Evolutionary conservation across 2,797 vertebrate species (phyloP), one percentile per base, ranked within the genome.

Genomic region (Hozukius guyotensis): DNA sequence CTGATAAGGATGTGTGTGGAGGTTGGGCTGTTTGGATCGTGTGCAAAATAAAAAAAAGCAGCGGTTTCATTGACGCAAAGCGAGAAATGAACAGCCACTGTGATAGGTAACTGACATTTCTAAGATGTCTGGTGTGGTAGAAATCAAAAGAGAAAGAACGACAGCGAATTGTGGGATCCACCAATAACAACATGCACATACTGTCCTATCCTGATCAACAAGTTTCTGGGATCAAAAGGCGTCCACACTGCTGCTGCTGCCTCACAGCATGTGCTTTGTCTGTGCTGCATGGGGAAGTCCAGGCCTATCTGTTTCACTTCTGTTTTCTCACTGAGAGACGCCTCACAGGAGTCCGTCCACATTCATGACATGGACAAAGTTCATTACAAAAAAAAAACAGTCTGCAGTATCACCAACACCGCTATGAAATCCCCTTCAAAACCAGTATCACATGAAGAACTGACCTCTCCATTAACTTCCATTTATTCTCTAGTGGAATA

Each of bases 231-330:
- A 91, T 92, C 46, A 89, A 85, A 88, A 80, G 64, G 49, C n/a
- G 20, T 83, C 72, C 29, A 71, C 61, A 75, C 29, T 61, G 60
- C 38, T 42, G 38, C 36, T 38, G 34, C 85, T 81, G 87, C 85
- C 86, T 93, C 86, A 90, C 84, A 95, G 92, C 84, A 86, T 92
- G 93, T 89, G 93, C 95, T 93, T 92, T 93, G 92, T 90, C 85
- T 90, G 71, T 24, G 59, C 72, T 72, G 59, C 79, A 82, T 75
- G 94, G 95, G 96, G 95, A 96, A 96, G 95, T 96, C 95, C 96
- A 88, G 82, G 77, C 81, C 84, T 87, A 62, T 88, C 88, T 95
- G 84, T 95, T 92, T 93, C 90, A 96, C 95, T 96, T 96, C 96
- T 96, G 94, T 95, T 95, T 96, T 96, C 92, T 92, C 80, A 79